Base-by-base conservation (phyloP, 2,113 vertebrate species). In the Crotalus helleri region DNA sequence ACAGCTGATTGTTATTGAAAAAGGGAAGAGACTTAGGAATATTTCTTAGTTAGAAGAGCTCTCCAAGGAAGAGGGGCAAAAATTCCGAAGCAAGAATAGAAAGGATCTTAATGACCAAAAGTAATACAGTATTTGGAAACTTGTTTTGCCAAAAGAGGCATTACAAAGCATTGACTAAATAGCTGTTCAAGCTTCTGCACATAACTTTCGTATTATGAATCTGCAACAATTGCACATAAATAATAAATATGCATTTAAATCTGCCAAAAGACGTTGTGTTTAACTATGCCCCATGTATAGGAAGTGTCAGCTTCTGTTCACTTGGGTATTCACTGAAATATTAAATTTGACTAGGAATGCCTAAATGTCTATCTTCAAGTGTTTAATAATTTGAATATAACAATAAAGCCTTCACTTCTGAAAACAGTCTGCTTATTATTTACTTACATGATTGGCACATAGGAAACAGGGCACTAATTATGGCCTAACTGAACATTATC, bases 401-500 rank as follows among this genome's bases (percentile, higher is more conserved):
- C 24, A 44, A 6, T 49, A 46, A 46, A 46, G 11, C 33, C 81
- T 59, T 33, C n/a, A 85, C 33, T 87, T 91, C 21, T 29, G 23
- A 86, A 86, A 85, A 44, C 10, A 26, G 10, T 33, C 69, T 29
- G 51, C 69, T 33, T 85, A 53, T n/a, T n/a, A 24, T 53, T 91
- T 44, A 33, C 49, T 81, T 39, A 39, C 53, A 58, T 85, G 90
- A 44, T 58, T 91, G 55, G 24, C 61, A n/a, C 49, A 74, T 10
- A 17, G 61, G 53, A 85, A 54, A 15, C 57, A 57, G 3, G 19
- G 23, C 39, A 51, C n/a, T 23, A 17, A 54, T 81, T 46, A 58
- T 11, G 33, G 33, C 6, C 69, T 0, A 12, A n/a, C 91, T 81
- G 0, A 0, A 0, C 29, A 90, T 53, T 12, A 46, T n/a, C 88